Conservation (phyloP, 2,797 vertebrate genomes). For the Tarsius wallacei region DNA sequence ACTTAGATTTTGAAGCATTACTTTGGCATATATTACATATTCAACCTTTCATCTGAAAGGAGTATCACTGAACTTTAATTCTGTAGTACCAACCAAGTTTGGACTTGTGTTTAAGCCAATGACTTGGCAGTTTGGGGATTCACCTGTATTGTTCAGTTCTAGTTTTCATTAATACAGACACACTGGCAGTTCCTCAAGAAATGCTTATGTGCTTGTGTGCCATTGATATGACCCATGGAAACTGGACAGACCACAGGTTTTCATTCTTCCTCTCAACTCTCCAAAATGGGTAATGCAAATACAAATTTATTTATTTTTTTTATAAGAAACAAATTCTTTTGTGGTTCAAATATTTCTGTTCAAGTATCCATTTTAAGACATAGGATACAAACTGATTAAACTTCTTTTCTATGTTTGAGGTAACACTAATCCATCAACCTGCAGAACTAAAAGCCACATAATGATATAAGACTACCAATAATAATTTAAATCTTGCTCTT, state of each 20-base stretch:
- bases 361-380: not conserved
- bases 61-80: not conserved
- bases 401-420: not conserved
- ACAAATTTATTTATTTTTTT: not conserved
- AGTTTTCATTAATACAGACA: not conserved
- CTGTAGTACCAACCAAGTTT: not conserved
- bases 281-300: not conserved
- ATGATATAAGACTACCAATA: not conserved
- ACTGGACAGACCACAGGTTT: not conserved
- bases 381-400: conserved; percentile 30
- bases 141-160: not conserved
- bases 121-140: not conserved
- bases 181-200: not conserved
- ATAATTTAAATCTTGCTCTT: conserved; percentile 13
- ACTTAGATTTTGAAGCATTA: conserved; percentile 25
- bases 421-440: not conserved
- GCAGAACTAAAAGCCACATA: conserved; percentile 9
- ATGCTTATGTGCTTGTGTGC: not conserved
- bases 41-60: conserved; percentile 6
- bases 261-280: not conserved
- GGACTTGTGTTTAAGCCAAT: not conserved
- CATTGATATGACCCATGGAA: not conserved
- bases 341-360: not conserved
- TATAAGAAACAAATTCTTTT: conserved; percentile 46
- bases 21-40: not conserved